phyloP scores from a whole-genome alignment of 1,140 invertebrate species.

The Pinna nobilis region DNA sequence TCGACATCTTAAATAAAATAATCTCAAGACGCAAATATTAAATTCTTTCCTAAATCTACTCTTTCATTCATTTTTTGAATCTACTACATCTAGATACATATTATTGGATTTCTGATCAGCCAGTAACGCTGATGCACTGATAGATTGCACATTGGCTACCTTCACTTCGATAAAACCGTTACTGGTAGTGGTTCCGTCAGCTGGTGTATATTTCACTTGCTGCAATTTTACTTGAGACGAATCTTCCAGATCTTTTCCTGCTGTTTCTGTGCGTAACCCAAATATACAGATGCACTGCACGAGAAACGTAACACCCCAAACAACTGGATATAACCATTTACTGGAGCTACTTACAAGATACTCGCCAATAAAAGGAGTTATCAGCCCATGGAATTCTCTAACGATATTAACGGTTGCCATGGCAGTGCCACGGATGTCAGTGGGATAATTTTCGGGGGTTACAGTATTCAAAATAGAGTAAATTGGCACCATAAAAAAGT shows the following conservation, averaged over 20 bases:
- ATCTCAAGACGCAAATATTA: too few relatives aligned
- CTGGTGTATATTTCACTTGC: background rate
- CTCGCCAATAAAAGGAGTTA: slow-evolving; percentile 66
- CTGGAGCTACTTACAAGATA: slow-evolving; percentile 55
- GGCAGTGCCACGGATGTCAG: slow-evolving; percentile 59
- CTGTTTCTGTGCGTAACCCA: slow-evolving; percentile 59
- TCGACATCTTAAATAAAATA: too few relatives aligned
- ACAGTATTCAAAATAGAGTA: slow-evolving; percentile 68
- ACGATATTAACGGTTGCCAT: slow-evolving; percentile 65
- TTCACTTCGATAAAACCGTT: too few relatives aligned
- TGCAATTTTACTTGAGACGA: background rate
- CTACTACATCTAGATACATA: too few relatives aligned
- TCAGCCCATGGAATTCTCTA: slow-evolving; percentile 60
- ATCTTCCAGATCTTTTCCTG: slow-evolving; percentile 53
- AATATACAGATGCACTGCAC: slow-evolving; percentile 59
- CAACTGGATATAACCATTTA: slow-evolving; percentile 65
- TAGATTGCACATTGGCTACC: too few relatives aligned
- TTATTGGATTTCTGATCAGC: too few relatives aligned
- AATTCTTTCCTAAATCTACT: too few relatives aligned
- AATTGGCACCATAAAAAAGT: slow-evolving; percentile 70
- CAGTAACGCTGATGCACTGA: too few relatives aligned
- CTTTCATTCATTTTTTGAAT: too few relatives aligned
- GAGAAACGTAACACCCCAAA: slow-evolving; percentile 58
- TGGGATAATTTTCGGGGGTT: slow-evolving; percentile 68
- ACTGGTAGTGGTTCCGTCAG: background rate